Percentiles rank a stretch among this genome's conserved stretches.
Evolutionary conservation across 1,140 invertebrate species (phyloP).

Genomic region (Penaeus vannamei): DNA sequence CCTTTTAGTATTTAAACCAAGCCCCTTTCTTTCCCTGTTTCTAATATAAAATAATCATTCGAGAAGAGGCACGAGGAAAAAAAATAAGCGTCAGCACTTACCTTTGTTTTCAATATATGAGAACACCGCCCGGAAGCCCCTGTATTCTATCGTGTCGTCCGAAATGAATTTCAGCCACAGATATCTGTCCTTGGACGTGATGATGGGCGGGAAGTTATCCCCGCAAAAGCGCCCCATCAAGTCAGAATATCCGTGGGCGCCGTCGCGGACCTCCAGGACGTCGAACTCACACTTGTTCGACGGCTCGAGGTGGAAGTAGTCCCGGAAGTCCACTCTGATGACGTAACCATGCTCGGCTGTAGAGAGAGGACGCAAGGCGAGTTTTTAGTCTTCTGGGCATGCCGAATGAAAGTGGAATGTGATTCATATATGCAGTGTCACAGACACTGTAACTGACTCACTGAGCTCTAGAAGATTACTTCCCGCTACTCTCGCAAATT

Average conservation of each 20-base stretch:
- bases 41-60: not conserved
- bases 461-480: no score
- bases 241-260: slow-evolving; percentile 86
- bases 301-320: slow-evolving; percentile 84
- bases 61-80: not conserved
- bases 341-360: slow-evolving; percentile 75
- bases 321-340: slow-evolving; percentile 85
- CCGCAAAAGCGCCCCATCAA: slow-evolving; percentile 83
- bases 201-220: slow-evolving; percentile 82
- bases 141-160: slow-evolving; percentile 87
- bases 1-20: no score
- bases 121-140: slow-evolving; percentile 86
- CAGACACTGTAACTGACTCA: no score
- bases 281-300: slow-evolving; percentile 85
- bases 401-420: no score
- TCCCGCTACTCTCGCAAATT: no score
- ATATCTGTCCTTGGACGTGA: slow-evolving; percentile 82
- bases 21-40: not conserved
- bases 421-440: no score
- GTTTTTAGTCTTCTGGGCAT: no score
- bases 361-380: not conserved
- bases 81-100: slow-evolving; percentile 59
- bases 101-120: slow-evolving; percentile 75
- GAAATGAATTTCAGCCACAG: slow-evolving; percentile 89
- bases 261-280: slow-evolving; percentile 81